These are phyloP conservation scores for Pinna nobilis DNA, from an alignment of 1,140 invertebrate species.

Conservation along the genomic window DNA sequence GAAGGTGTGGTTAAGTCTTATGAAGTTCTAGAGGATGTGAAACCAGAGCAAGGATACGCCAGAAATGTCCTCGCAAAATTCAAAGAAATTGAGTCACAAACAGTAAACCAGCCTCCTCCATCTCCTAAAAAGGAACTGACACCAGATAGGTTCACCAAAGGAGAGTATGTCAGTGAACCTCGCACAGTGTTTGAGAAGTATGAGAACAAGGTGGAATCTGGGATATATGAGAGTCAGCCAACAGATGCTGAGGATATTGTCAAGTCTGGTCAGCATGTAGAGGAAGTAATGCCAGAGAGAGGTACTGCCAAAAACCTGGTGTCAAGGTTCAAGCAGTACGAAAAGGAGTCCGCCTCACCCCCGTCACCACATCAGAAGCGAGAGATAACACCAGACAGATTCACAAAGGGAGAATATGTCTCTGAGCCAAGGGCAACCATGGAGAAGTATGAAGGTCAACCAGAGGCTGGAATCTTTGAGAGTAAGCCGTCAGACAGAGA, in stretches of 20 bases:
- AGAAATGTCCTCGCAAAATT: conserved; percentile 65
- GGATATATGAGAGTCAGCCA: conserved; percentile 63
- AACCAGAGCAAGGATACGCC: conserved; percentile 64
- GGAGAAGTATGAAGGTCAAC: conserved; percentile 56
- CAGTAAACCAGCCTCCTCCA: conserved; percentile 40
- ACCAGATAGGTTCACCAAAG: conserved; percentile 54
- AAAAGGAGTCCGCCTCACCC: conserved; percentile 46
- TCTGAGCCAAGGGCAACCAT: conserved; percentile 53
- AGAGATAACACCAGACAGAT: conserved; percentile 62
- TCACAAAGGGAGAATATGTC: conserved; percentile 59
- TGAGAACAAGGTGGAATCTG: conserved; percentile 51
- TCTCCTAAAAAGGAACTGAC: conserved; percentile 59
- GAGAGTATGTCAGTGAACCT: conserved; percentile 60
- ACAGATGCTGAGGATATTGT: conserved; percentile 53
- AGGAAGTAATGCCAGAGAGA: conserved; percentile 62
- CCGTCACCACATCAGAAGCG: conserved; percentile 51
- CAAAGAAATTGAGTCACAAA: conserved; percentile 54
- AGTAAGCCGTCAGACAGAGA: conserved; percentile 48
- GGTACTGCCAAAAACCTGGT: conserved; percentile 63
- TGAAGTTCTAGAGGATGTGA: conserved; percentile 51
- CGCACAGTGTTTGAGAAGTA: conserved; percentile 46
- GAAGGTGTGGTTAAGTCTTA: conserved; percentile 60
- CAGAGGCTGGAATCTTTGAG: conserved; percentile 59
- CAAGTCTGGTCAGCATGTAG: conserved; percentile 43
- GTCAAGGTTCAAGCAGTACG: conserved; percentile 60